Conservation (phyloP, 2,797 vertebrate species). For the Micromesistius poutassou region DNA sequence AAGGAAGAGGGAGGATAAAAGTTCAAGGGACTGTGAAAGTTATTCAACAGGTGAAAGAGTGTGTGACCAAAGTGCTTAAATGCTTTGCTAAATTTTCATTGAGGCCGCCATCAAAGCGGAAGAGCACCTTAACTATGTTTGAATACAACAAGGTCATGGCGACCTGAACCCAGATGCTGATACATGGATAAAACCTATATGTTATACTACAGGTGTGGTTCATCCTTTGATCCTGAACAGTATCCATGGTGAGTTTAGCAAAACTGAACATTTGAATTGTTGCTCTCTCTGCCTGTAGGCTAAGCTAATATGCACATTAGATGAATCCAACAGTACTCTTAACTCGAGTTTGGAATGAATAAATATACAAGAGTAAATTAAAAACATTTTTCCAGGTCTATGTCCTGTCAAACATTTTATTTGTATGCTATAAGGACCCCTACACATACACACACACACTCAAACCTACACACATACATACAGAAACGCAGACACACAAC, state of each 20-base stretch:
- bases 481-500: background rate
- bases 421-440: background rate
- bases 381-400: background rate
- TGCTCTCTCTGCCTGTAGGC: constrained; percentile 48
- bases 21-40: constrained; percentile 13
- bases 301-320: constrained; percentile 21
- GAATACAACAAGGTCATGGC: constrained; percentile 51
- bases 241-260: constrained; percentile 12
- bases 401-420: background rate
- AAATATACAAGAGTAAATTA: background rate
- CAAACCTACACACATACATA: background rate
- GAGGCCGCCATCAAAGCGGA: constrained; percentile 29
- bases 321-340: background rate
- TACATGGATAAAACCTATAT: constrained; percentile 9
- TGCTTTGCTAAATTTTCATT: constrained; percentile 31
- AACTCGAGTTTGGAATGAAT: background rate
- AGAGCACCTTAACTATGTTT: constrained; percentile 21
- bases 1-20: background rate
- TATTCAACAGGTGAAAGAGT: constrained; percentile 29
- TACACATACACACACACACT: constrained; percentile 7
- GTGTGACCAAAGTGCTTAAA: constrained; percentile 50
- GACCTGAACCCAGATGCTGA: constrained; percentile 35
- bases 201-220: constrained; percentile 33
- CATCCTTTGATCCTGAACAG: constrained; percentile 42
- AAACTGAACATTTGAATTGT: constrained; percentile 26